Base-by-base conservation (phyloP, 2,113 vertebrate genomes). In the Podarcis muralis region DNA sequence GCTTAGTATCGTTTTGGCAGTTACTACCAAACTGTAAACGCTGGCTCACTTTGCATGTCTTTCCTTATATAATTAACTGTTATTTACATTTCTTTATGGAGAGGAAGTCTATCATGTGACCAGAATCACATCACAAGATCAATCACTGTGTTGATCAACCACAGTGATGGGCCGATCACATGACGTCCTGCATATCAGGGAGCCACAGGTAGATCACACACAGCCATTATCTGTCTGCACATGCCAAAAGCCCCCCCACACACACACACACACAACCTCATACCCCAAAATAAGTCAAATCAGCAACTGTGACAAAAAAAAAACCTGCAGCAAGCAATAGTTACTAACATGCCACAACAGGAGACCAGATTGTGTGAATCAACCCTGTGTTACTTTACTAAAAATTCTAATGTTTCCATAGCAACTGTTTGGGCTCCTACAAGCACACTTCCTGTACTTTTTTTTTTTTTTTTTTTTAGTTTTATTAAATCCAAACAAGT, bases 401-500 rank as follows among this genome's bases (percentile, higher is more conserved):
- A 87, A 74, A 57, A 80, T 53, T 12, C 69, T 27, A 66, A 12
- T n/a, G 59, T 77, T 83, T 76, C 72, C 72, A 83, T 88, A 77
- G 81, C 59, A 88, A 83, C 81, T 43, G 15, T 65, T 77, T 65
- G 32, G 71, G 6, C 30, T 48, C 82, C 40, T 66, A 25, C 71
- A 32, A 7, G 23, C 76, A 71, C 11, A 69, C n/a, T 69, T 84
- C 72, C 74, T 88, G 87, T 40, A 35, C 57, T 23, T 76, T 68
- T 65, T 18, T 37, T 77, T 35, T 18, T 37, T 77, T 35, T 77
- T 78, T 53, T 78, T 48, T 48, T 27, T 3, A 13, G 27, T n/a
- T 37, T 83, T 77, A 57, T 76, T 83, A 78, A 84, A 88, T 35
- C 37, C 74, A 77, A 88, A 84, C 81, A 78, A 69, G 40, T 88